These are phyloP conservation scores for Ommatoiulus sabulosus DNA, from an alignment of 2,888 invertebrate genomes.

Conservation along the genomic window DNA sequence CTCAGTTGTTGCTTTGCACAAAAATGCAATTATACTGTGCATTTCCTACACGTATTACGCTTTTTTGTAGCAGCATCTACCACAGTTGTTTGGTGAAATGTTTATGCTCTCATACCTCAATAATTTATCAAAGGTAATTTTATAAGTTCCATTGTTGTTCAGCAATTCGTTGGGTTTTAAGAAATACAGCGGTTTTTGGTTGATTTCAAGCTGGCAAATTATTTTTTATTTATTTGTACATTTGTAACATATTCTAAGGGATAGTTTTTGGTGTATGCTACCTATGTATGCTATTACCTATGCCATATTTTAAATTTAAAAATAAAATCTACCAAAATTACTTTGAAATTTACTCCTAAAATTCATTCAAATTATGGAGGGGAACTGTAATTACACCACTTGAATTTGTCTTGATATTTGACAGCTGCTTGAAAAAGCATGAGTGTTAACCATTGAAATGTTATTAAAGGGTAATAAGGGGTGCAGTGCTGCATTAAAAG, in stretches of 20 bases:
- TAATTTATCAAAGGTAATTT: background rate
- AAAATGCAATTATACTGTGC: conserved; percentile 47
- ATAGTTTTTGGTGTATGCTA: background rate
- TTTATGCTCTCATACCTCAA: background rate
- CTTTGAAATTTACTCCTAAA: background rate
- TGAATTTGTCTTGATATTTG: background rate
- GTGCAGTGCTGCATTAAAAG: background rate
- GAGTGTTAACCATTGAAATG: background rate
- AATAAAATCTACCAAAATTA: background rate
- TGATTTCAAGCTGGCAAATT: background rate
- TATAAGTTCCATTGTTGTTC: background rate
- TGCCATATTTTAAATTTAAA: background rate
- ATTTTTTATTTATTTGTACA: conserved; percentile 30
- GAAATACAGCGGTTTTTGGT: background rate
- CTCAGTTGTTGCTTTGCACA: conserved; percentile 48
- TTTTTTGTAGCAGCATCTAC: conserved; percentile 47
- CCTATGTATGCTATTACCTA: background rate
- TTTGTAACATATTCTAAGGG: conserved; percentile 3
- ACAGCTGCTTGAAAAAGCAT: background rate
- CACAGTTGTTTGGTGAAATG: background rate
- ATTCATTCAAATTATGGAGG: background rate
- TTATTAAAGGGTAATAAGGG: background rate
- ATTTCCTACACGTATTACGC: conserved; percentile 35
- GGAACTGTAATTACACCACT: background rate
- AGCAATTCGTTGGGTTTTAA: background rate